A percentile compares a stretch with the other conserved stretches of the same genome.
phyloP scores from a whole-genome alignment of 2,113 vertebrate species.

The Sakesphorus luctuosus region DNA sequence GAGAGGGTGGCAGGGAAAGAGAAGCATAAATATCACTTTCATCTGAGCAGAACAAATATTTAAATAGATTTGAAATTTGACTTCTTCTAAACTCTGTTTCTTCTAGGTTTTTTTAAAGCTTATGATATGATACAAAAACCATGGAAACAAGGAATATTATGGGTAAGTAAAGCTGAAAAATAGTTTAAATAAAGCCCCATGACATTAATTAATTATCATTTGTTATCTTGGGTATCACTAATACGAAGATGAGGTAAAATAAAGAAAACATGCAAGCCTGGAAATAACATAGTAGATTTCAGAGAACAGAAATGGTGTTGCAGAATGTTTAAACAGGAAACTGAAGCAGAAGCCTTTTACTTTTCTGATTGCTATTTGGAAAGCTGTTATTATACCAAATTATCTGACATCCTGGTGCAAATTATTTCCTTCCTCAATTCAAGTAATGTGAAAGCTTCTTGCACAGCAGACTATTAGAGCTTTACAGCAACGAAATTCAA shows the following conservation, averaged over 20 bases:
- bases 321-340: conserved; percentile 12
- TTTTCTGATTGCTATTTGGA: conserved; percentile 19
- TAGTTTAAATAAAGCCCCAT: background rate
- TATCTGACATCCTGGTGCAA: conserved; percentile 57
- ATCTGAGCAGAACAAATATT: background rate
- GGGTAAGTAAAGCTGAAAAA: background rate
- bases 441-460: conserved; percentile 26
- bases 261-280: background rate
- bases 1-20: background rate
- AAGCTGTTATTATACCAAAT: conserved; percentile 56
- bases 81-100: background rate
- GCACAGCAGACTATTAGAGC: background rate
- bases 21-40: background rate
- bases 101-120: background rate
- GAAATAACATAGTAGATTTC: background rate
- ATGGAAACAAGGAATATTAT: background rate
- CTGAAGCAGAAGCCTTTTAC: background rate
- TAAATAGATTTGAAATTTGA: background rate
- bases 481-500: conserved; percentile 20
- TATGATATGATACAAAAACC: background rate
- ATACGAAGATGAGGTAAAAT: background rate
- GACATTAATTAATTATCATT: background rate
- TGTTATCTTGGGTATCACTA: background rate
- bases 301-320: background rate
- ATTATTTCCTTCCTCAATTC: conserved; percentile 73